These are phyloP conservation scores for Myathropa florea DNA, from an alignment of 2,888 invertebrate genomes.

Conservation along the genomic window DNA sequence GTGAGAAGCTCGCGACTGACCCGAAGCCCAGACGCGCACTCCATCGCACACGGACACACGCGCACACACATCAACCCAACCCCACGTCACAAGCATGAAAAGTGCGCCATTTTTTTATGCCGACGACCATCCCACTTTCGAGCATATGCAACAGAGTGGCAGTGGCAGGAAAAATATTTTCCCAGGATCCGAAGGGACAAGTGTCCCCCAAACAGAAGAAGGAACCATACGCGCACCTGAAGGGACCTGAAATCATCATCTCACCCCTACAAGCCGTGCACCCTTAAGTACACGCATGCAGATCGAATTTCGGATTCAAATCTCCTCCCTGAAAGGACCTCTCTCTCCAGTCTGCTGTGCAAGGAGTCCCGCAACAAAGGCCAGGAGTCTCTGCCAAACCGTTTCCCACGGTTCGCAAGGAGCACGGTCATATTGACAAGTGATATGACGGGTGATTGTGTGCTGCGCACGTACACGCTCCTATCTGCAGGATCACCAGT, in stretches of 20 bases:
- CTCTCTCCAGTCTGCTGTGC: conserved; percentile 29
- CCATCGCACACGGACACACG: neutral
- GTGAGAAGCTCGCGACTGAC: conserved; percentile 69
- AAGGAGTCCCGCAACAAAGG: conserved; percentile 18
- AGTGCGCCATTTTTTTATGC: conserved; percentile 50
- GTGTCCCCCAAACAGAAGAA: conserved; percentile 43
- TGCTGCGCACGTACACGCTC: conserved; percentile 55
- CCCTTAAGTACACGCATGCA: conserved; percentile 54
- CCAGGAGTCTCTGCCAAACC: conserved; percentile 22
- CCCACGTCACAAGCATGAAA: conserved; percentile 39
- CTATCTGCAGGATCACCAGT: conserved; percentile 25
- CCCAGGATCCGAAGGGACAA: conserved; percentile 61
- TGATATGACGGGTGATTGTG: conserved; percentile 54
- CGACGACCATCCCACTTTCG: neutral
- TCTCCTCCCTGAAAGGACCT: conserved; percentile 49
- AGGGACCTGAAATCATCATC: conserved; percentile 40
- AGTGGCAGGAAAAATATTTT: conserved; percentile 41
- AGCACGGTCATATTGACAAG: conserved; percentile 61
- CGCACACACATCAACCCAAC: neutral
- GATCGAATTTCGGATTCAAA: conserved; percentile 65
- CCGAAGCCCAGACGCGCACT: conserved; percentile 47
- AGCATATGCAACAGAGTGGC: conserved; percentile 18
- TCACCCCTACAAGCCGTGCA: conserved; percentile 46
- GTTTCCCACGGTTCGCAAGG: conserved; percentile 61
- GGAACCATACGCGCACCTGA: conserved; percentile 57